Conservation (phyloP, 2,113 vertebrate species). For the Toxostoma redivivum region DNA sequence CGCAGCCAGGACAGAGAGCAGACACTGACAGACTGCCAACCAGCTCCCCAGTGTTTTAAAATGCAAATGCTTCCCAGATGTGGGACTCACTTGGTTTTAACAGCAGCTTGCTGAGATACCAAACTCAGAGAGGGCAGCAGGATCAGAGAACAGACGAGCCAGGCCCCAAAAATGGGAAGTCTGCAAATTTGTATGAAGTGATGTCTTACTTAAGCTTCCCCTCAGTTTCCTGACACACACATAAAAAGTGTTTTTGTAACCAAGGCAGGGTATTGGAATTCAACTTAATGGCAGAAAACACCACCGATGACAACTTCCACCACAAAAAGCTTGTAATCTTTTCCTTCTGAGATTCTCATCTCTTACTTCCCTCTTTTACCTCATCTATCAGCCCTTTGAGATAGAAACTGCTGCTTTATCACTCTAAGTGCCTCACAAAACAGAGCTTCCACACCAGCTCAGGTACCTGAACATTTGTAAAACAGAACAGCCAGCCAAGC, state of each 20-base stretch:
- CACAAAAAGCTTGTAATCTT: not conserved
- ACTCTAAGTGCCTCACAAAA: not conserved
- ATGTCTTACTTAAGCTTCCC: not conserved
- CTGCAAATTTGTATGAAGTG: not conserved
- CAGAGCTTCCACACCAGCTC: not conserved
- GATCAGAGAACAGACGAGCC: not conserved
- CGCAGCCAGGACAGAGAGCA: not conserved
- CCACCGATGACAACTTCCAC: not conserved
- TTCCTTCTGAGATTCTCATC: not conserved
- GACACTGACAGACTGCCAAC: not conserved
- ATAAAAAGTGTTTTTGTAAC: not conserved
- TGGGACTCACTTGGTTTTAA: rapidly evolving
- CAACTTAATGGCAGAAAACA: not conserved
- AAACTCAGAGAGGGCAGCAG: not conserved
- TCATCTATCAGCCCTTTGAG: not conserved
- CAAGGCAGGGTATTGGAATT: not conserved
- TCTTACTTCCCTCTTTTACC: not conserved
- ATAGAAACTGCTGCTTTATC: not conserved
- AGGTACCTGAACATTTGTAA: not conserved
- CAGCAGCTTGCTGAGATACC: not conserved
- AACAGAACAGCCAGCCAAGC: not conserved
- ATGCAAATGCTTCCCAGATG: rapidly evolving
- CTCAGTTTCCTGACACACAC: not conserved
- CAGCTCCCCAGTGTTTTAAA: not conserved
- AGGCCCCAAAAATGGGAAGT: not conserved